Conservation (phyloP, 1,140 invertebrate genomes). For the Drosophila santomea region DNA sequence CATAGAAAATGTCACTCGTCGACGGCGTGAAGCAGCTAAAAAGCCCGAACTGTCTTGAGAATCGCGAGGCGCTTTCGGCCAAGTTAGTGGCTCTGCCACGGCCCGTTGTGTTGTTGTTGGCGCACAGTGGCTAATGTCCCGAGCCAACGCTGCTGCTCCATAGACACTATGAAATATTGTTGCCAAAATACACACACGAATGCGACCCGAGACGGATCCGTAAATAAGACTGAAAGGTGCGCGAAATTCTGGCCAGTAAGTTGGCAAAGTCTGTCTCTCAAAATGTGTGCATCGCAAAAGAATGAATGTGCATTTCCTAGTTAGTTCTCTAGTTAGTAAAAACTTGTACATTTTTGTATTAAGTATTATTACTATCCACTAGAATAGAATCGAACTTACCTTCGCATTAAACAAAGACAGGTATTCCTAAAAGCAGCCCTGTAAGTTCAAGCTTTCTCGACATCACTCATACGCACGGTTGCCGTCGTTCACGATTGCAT, state of each 20-base stretch:
- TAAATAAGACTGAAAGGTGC: constrained; percentile 32
- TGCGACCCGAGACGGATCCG: constrained; percentile 11
- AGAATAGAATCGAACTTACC: not conserved
- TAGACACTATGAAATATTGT: constrained; percentile 57
- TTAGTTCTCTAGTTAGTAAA: too few relatives aligned
- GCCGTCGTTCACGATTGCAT: not conserved
- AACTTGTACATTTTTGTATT: too few relatives aligned
- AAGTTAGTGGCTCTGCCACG: constrained; percentile 42
- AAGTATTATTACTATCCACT: too few relatives aligned
- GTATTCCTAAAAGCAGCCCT: not conserved
- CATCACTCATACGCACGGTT: not conserved
- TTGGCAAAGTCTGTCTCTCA: not conserved
- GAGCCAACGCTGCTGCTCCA: constrained; percentile 26
- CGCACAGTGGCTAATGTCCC: constrained; percentile 51
- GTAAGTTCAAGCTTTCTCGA: not conserved
- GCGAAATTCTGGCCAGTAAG: constrained; percentile 4
- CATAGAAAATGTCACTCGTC: constrained; percentile 69
- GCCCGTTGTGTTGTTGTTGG: constrained; percentile 42
- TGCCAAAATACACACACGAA: constrained; percentile 61
- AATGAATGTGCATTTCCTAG: too few relatives aligned
- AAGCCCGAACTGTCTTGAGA: constrained; percentile 32
- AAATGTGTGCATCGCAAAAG: too few relatives aligned
- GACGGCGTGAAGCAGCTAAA: constrained; percentile 33
- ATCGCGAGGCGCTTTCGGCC: constrained; percentile 63
- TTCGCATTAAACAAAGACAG: not conserved